Evolutionary conservation across 2,888 invertebrate species (phyloP).

Genomic region (Dyspetes luteomarginatus): DNA sequence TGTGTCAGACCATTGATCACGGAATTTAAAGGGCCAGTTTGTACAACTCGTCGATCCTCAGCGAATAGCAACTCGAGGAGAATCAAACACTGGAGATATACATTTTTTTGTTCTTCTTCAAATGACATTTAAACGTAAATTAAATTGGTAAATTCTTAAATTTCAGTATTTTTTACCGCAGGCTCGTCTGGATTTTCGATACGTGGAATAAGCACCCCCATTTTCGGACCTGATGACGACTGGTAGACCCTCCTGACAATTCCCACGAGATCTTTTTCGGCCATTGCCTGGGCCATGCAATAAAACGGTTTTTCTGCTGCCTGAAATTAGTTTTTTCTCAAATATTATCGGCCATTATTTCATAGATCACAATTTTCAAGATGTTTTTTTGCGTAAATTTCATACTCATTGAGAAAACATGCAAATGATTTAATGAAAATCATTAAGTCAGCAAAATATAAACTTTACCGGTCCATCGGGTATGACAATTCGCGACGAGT

Average conservation of each 20-base stretch:
- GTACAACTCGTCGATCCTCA: constrained; percentile 61
- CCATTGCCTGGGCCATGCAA: constrained; percentile 71
- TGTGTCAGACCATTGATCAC: constrained; percentile 45
- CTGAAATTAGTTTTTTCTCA: constrained; percentile 46
- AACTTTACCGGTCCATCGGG: constrained; percentile 34
- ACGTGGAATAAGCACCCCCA: constrained; percentile 72
- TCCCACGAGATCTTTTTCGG: constrained; percentile 66
- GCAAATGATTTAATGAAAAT: not conserved
- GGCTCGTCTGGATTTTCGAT: constrained; percentile 67
- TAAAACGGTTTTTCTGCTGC: constrained; percentile 68
- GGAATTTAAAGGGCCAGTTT: constrained; percentile 50
- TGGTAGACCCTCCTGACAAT: constrained; percentile 70
- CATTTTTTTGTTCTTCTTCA: not conserved
- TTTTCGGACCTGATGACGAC: constrained; percentile 62
- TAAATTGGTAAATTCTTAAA: not conserved
- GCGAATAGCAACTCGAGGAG: constrained; percentile 61
- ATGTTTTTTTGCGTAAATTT: too few relatives aligned
- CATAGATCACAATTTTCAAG: too few relatives aligned
- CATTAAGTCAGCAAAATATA: not conserved
- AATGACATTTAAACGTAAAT: not conserved
- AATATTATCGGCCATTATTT: too few relatives aligned
- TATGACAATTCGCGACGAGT: constrained; percentile 38
- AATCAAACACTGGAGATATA: constrained; percentile 61
- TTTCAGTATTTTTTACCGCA: constrained; percentile 66
- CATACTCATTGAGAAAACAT: too few relatives aligned